Percentiles rank a stretch among this genome's conserved stretches.
Evolutionary conservation across 1,140 invertebrate species (phyloP).

Genomic region (Lepidostoma basale): DNA sequence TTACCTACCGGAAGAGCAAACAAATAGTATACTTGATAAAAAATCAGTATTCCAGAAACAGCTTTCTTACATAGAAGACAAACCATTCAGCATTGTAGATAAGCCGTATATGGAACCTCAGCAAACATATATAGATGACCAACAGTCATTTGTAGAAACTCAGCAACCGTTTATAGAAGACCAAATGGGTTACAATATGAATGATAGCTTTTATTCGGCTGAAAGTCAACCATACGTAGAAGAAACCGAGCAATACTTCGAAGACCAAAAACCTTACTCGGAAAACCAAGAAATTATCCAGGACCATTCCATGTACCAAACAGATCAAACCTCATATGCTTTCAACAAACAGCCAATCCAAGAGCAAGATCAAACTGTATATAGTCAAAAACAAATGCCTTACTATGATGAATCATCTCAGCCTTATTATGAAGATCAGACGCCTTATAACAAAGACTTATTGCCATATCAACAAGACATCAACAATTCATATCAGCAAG

Average conservation of each 20-base stretch:
- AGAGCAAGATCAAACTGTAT: slow-evolving; percentile 22
- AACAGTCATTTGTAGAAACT: slow-evolving; percentile 23
- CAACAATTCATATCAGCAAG: slow-evolving; percentile 39
- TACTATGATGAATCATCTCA: slow-evolving; percentile 43
- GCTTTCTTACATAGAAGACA: slow-evolving; percentile 12
- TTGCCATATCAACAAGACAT: slow-evolving; percentile 44
- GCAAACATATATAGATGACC: slow-evolving; percentile 38
- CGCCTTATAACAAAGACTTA: slow-evolving; percentile 46
- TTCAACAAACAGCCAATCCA: slow-evolving; percentile 34
- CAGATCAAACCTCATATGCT: slow-evolving; percentile 36
- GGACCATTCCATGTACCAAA: slow-evolving; percentile 31
- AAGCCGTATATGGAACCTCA: slow-evolving; percentile 27
- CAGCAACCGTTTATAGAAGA: slow-evolving; percentile 39
- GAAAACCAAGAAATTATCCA: slow-evolving; percentile 33
- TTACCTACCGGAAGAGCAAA: slow-evolving; percentile 24
- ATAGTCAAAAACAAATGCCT: slow-evolving; percentile 41
- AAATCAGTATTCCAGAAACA: slow-evolving; percentile 19
- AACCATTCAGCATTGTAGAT: neutral
- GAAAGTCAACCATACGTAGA: slow-evolving; percentile 37
- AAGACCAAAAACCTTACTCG: slow-evolving; percentile 32
- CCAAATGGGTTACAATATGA: slow-evolving; percentile 31
- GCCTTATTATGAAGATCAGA: slow-evolving; percentile 45
- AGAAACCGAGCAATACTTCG: slow-evolving; percentile 20
- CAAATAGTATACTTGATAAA: slow-evolving; percentile 17
- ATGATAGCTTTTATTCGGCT: slow-evolving; percentile 42